Base-by-base conservation (phyloP, 2,113 vertebrate genomes). In the Chlorodrepanis virens region DNA sequence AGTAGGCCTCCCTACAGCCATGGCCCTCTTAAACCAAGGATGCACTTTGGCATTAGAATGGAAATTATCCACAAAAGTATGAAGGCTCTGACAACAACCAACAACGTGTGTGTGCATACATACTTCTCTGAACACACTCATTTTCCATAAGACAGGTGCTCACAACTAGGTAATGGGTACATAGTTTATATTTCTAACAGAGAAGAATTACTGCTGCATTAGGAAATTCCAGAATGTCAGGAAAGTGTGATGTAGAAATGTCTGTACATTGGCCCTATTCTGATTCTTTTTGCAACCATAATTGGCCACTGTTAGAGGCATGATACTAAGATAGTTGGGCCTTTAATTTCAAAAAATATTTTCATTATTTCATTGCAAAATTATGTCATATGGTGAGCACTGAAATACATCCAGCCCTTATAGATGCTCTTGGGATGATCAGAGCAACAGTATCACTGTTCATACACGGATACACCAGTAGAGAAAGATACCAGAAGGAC, bases 21-120 rank as follows among this genome's bases (percentile, higher is more conserved):
- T 14, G 25, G 45, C 22, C 23, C 59, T 65, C 31, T 13, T 2
- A 70, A 57, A 61, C 2, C 27, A 79, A 39, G 47, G 27, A 60
- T 29, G 10, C 28, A 69, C 18, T 91, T 82, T 31, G 20, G 14
- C n/a, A 40, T 53, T 70, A 39, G 47, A 81, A 61, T 67, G 13
- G 23, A 42, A 94, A 88, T 47, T 59, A 68, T 53, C 6, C 29
- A 44, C 13, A 18, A 18, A 10, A 1, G 4, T 67, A 39, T 33
- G 42, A 39, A 70, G 75, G 70, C 3, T 57, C 31, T 17, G 4
- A 29, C 31, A 83, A 33, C 40, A 78, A 52, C 17, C 24, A 53
- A 3, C 19, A 28, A 7, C 1, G 0, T 47, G 29, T 29, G 5
- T 15, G 13, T 81, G 17, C 2, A 2, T 35, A 63, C 28, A 18